phyloP scores from a whole-genome alignment of 2,797 vertebrate genomes.

The Meda fulgida region DNA sequence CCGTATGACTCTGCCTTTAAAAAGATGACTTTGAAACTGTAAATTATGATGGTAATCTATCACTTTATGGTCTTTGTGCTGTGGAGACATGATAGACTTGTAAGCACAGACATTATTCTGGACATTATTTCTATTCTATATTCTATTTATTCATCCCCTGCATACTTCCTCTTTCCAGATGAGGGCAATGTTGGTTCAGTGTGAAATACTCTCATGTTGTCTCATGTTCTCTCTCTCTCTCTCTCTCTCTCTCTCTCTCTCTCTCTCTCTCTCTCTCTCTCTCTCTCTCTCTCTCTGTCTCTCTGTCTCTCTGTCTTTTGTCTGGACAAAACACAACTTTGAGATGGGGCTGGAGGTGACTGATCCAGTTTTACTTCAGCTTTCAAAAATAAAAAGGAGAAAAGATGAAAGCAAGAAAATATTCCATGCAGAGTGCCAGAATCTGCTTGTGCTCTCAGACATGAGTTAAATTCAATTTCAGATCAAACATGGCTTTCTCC shows the following conservation, averaged over 20 bases:
- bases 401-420: constrained; percentile 40
- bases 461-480: constrained; percentile 29
- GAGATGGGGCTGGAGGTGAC: constrained; percentile 35
- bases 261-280: not conserved
- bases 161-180: constrained; percentile 63
- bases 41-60: not conserved
- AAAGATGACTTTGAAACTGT: not conserved
- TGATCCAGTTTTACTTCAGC: constrained; percentile 38
- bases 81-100: not conserved
- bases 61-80: not conserved
- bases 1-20: not conserved
- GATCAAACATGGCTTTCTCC: constrained; percentile 29
- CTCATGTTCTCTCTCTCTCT: not conserved
- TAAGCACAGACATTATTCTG: not conserved
- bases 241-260: not conserved
- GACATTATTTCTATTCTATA: not conserved
- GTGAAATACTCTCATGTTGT: not conserved
- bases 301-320: not conserved
- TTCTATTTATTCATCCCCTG: not conserved
- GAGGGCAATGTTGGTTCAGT: constrained; percentile 76
- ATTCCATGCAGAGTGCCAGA: not conserved
- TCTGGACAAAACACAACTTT: constrained; percentile 27
- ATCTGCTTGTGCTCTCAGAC: constrained; percentile 19
- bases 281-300: not conserved
- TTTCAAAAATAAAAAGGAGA: constrained; percentile 39